Conservation (phyloP, 2,113 vertebrate genomes). For the Probosciger aterrimus region DNA sequence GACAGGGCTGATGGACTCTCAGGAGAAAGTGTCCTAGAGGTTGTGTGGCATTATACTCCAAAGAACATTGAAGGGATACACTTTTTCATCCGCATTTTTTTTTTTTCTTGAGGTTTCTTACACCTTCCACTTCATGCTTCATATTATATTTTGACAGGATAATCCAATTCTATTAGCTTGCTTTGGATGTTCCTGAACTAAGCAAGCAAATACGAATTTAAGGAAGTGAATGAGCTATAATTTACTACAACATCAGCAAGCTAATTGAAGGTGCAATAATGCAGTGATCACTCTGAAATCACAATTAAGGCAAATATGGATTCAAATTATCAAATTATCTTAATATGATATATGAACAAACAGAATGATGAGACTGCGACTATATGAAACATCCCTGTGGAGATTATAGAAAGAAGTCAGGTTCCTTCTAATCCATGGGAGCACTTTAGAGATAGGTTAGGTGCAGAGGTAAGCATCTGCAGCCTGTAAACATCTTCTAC, state of each 20-base stretch:
- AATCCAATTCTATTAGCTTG: neutral
- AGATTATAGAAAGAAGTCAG: neutral
- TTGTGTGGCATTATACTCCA: neutral
- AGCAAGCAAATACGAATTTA: neutral
- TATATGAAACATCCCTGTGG: neutral
- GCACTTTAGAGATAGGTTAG: rapidly evolving
- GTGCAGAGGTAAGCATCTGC: neutral
- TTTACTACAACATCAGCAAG: conserved; percentile 22
- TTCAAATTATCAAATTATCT: conserved; percentile 36
- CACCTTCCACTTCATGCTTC: neutral
- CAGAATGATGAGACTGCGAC: neutral
- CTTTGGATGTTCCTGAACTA: neutral
- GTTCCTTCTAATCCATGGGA: neutral
- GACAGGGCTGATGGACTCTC: neutral
- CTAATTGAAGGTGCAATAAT: conserved; percentile 44
- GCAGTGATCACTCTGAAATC: conserved; percentile 19
- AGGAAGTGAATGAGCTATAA: neutral
- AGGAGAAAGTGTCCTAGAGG: neutral
- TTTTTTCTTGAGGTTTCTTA: neutral
- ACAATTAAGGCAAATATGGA: neutral
- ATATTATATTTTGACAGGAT: neutral
- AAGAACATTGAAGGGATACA: neutral
- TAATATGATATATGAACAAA: neutral
- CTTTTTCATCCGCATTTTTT: neutral
- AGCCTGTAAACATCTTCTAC: neutral